These are phyloP conservation scores for Sacculina carcini DNA, from an alignment of 2,888 invertebrate species.

Conservation along the genomic window DNA sequence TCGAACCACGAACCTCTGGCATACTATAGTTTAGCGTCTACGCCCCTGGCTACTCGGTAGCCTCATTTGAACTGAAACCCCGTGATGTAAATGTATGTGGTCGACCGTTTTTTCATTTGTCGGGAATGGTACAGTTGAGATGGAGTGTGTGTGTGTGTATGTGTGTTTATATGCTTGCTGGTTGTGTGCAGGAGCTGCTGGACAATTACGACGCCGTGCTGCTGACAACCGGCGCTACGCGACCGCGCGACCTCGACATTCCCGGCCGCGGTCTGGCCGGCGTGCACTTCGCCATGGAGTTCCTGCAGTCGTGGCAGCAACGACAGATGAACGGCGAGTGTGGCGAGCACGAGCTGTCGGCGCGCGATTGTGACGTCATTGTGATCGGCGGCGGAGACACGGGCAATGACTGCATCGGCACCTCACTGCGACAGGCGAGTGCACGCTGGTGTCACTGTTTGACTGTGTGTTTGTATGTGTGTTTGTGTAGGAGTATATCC, in stretches of 20 bases:
- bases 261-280: slow-evolving; percentile 61
- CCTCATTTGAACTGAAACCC: no score
- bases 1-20: no score
- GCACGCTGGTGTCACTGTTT: no score
- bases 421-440: slow-evolving; percentile 49
- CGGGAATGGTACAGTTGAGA: no score
- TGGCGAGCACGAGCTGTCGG: slow-evolving; percentile 22
- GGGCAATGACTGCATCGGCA: slow-evolving; percentile 94
- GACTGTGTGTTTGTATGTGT: no score
- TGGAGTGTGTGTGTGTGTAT: not conserved
- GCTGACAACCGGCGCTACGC: slow-evolving; percentile 77
- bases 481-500: no score
- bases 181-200: slow-evolving; percentile 17
- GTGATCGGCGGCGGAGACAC: slow-evolving; percentile 70
- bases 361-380: slow-evolving; percentile 78
- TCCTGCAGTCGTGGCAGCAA: slow-evolving; percentile 88
- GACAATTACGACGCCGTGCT: slow-evolving; percentile 57
- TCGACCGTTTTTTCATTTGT: no score
- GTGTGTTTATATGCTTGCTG: not conserved
- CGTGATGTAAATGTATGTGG: no score
- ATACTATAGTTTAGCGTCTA: no score
- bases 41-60: no score
- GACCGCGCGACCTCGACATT: slow-evolving; percentile 59
- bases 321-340: slow-evolving; percentile 45
- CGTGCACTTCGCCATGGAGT: slow-evolving; percentile 94